Evolutionary conservation across 1,140 invertebrate species (phyloP).

Genomic region (Pseudoatta argentina): DNA sequence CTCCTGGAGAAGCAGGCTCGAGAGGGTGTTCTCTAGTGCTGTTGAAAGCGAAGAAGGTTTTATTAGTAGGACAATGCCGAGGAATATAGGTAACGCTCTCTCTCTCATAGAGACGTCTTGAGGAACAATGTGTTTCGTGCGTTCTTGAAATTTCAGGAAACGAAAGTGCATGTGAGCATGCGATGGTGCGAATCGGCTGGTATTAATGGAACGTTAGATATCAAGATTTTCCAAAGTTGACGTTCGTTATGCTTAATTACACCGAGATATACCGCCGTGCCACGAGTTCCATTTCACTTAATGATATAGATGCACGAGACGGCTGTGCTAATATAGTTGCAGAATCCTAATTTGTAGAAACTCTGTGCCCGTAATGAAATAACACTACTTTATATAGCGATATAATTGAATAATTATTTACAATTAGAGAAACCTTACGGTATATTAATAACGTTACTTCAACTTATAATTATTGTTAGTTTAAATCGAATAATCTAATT

Average conservation of each 20-base stretch:
- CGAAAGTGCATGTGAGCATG: constrained; percentile 52
- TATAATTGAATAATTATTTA: constrained; percentile 35
- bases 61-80: constrained; percentile 44
- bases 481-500: neutral
- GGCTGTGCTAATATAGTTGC: constrained; percentile 49
- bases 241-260: constrained; percentile 63
- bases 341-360: constrained; percentile 43
- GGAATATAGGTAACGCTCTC: constrained; percentile 36
- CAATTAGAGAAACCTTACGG: neutral
- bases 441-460: neutral
- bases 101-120: constrained; percentile 45
- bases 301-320: constrained; percentile 58
- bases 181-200: constrained; percentile 51
- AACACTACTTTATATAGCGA: constrained; percentile 28
- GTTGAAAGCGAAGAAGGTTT: constrained; percentile 50
- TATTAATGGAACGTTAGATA: constrained; percentile 69
- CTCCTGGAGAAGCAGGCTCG: neutral
- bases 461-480: neutral
- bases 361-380: constrained; percentile 27
- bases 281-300: constrained; percentile 58
- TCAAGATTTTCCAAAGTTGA: constrained; percentile 71
- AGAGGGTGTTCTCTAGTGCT: constrained; percentile 32
- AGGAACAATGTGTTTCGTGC: constrained; percentile 58
- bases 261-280: constrained; percentile 39
- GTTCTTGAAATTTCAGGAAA: constrained; percentile 48